Base-by-base conservation (phyloP, 2,888 invertebrate genomes). In the Girardia tigrina region DNA sequence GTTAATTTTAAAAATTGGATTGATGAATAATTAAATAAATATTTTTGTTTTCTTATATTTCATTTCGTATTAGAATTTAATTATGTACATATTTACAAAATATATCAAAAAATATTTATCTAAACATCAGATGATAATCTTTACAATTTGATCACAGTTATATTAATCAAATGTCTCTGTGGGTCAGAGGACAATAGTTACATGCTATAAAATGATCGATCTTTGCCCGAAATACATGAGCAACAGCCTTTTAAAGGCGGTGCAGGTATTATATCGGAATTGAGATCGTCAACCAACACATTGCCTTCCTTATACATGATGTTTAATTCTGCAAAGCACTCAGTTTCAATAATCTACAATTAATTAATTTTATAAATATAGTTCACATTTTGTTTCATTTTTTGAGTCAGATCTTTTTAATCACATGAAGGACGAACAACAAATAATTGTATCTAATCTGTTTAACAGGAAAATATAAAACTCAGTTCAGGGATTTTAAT, bases 301-400 rank as follows among this genome's bases (percentile, higher is more conserved):
- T 89, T 89, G 80, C 87, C 71, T 12, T 77, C 87, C 78, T 89
- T 88, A 20, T 90, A 90, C 83, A 92, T 93, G 73, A 90, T 88
- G 85, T 97, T 98, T 81, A 98, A 88, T 84, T 98, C 97, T 79
- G 90, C 88, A 85, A 90, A 98, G 85, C 97, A 97, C 81, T 95
- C 95, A 0, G 95, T 98, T 86, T 98, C 97, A 81, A 98, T 90
- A 94, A 98, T 98, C 90, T 89, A 83, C n/a, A n/a, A n/a, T n/a
- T n/a, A n/a, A n/a, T n/a, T n/a, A n/a, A n/a, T n/a, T n/a, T n/a
- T n/a, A n/a, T n/a, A n/a, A n/a, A n/a, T n/a, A n/a, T n/a, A n/a
- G n/a, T n/a, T n/a, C n/a, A n/a, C n/a, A n/a, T n/a, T n/a, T n/a
- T n/a, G n/a, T n/a, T n/a, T n/a, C n/a, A n/a, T n/a, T n/a, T n/a